Percentiles rank a stretch among this genome's conserved stretches.
Conservation (phyloP, 2,888 invertebrate genomes). For the Pachydiplax longipennis region DNA sequence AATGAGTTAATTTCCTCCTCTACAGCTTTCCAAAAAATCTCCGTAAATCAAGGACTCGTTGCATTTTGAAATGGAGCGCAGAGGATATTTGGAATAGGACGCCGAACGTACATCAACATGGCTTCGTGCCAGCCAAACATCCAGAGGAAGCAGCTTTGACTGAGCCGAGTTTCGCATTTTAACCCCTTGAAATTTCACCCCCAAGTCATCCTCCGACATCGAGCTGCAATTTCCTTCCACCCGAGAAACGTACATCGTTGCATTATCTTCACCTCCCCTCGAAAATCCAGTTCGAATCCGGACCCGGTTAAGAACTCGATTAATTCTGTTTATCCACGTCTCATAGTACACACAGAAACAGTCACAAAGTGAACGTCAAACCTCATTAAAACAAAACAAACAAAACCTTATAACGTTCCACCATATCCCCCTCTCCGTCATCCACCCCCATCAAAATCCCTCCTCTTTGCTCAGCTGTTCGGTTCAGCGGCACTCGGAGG, state of each 20-base stretch:
- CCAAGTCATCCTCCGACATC: not conserved
- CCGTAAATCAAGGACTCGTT: too few species aligned
- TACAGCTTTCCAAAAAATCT: too few species aligned
- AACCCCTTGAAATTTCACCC: not conserved
- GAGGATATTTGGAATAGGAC: not conserved
- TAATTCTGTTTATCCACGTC: slow-evolving; percentile 21
- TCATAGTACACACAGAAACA: slow-evolving; percentile 18
- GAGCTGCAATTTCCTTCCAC: slow-evolving; percentile 12
- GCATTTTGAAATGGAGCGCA: too few species aligned
- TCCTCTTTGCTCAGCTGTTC: slow-evolving; percentile 9
- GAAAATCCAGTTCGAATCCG: slow-evolving; percentile 2
- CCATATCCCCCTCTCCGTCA: not conserved
- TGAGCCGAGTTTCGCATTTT: too few species aligned
- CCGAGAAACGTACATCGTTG: not conserved
- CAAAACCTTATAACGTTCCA: not conserved
- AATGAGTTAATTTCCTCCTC: too few species aligned
- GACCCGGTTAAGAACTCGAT: slow-evolving; percentile 6
- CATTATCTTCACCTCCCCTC: not conserved
- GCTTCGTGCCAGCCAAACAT: not conserved
- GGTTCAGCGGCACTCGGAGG: not conserved
- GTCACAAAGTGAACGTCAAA: slow-evolving; percentile 43
- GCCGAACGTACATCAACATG: not conserved
- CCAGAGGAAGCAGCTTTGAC: not conserved
- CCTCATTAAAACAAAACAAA: slow-evolving; percentile 42
- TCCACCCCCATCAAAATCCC: not conserved